A percentile compares a stretch with the other conserved stretches of the same genome.
These are phyloP conservation scores for Bombycilla garrulus DNA, from an alignment of 2,113 vertebrate species.

Conservation along the genomic window DNA sequence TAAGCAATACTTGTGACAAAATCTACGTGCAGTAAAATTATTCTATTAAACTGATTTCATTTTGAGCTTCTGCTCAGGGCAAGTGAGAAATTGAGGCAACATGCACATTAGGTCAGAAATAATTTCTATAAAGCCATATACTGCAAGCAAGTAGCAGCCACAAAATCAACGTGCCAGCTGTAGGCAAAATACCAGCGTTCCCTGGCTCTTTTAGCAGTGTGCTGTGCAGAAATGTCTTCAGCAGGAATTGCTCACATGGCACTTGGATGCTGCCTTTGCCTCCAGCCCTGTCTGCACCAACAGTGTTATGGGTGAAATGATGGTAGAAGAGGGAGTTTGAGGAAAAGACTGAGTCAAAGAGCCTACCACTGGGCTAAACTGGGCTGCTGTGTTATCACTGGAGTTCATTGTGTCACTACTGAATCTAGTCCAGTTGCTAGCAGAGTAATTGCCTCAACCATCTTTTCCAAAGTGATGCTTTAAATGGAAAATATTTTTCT, in stretches of 20 bases:
- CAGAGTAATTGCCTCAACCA: background rate
- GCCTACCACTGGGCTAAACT: background rate
- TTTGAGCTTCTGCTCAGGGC: background rate
- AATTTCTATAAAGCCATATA: background rate
- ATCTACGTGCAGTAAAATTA: background rate
- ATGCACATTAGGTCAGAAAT: constrained; percentile 14
- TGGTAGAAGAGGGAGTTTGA: background rate
- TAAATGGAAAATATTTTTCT: constrained; percentile 1
- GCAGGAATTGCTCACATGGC: background rate
- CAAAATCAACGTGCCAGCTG: constrained; percentile 8
- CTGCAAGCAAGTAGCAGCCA: background rate
- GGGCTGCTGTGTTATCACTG: background rate
- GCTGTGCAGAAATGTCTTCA: background rate
- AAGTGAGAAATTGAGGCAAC: background rate
- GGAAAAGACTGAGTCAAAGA: background rate
- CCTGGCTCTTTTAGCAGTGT: background rate
- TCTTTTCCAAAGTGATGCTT: background rate
- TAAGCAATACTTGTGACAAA: constrained; percentile 20
- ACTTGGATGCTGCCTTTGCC: background rate
- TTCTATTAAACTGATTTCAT: constrained; percentile 1
- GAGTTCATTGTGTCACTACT: background rate
- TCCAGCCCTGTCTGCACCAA: background rate
- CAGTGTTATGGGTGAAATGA: background rate
- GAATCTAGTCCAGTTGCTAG: background rate
- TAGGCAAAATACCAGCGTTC: background rate